Conservation (phyloP, 2,888 invertebrate species). For the Lochmaea capreae region DNA sequence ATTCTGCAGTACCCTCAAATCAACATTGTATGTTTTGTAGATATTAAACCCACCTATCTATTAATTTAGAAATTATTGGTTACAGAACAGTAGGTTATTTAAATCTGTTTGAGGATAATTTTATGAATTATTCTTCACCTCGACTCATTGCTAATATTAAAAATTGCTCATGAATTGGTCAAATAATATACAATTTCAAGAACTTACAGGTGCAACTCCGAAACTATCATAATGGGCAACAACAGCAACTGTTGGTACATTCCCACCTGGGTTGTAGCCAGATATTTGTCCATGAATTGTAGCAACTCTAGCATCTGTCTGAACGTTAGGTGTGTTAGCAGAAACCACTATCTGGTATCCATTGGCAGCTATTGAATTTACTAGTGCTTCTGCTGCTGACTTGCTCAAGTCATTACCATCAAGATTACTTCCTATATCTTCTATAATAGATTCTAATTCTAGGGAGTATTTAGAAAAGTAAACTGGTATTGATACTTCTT, state of each 20-base stretch:
- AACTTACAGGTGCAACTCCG: constrained; percentile 88
- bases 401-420: constrained; percentile 77
- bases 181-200: background rate
- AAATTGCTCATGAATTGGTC: too few species aligned
- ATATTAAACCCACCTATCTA: too few species aligned
- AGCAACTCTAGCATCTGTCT: constrained; percentile 85
- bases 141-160: too few species aligned
- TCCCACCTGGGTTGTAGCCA: constrained; percentile 76
- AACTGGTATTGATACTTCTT: constrained; percentile 86
- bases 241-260: constrained; percentile 84
- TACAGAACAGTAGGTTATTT: too few species aligned
- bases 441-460: constrained; percentile 79
- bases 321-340: constrained; percentile 76
- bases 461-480: constrained; percentile 86
- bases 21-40: too few species aligned
- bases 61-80: too few species aligned
- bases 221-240: constrained; percentile 95
- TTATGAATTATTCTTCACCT: too few species aligned
- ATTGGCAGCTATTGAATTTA: constrained; percentile 91
- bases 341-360: constrained; percentile 93
- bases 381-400: constrained; percentile 85
- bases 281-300: constrained; percentile 87
- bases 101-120: too few species aligned
- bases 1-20: too few species aligned
- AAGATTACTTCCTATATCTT: constrained; percentile 78